phyloP scores from a whole-genome alignment of 2,888 invertebrate genomes.

The Alloscopus bannaensis region DNA sequence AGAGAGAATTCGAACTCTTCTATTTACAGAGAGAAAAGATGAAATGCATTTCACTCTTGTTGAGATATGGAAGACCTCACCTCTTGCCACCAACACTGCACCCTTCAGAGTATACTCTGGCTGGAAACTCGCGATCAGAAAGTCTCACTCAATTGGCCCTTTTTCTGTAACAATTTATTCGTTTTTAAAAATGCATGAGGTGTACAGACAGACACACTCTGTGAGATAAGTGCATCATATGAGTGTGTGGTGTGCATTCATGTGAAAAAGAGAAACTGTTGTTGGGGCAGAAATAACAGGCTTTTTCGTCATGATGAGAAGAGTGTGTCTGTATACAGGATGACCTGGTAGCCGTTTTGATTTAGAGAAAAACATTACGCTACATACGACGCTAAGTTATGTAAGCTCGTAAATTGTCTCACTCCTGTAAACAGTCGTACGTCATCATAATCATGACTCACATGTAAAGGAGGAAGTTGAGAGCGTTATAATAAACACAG shows the following conservation, averaged over 20 bases:
- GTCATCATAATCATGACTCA: conserved; percentile 49
- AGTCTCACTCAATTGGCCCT: conserved; percentile 33
- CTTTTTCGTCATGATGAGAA: too few species aligned
- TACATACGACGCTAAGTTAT: conserved; percentile 1
- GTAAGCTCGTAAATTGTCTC: conserved; percentile 72
- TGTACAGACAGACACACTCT: too few species aligned
- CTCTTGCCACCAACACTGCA: not conserved
- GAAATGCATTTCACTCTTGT: not conserved
- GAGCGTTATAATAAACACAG: too few species aligned
- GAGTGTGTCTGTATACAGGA: not conserved
- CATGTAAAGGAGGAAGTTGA: not conserved
- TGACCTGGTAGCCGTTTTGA: conserved; percentile 4
- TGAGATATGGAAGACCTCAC: conserved; percentile 4
- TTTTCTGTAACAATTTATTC: conserved; percentile 14
- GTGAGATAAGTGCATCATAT: too few species aligned
- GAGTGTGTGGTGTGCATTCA: too few species aligned
- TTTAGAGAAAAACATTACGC: not conserved
- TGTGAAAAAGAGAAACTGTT: too few species aligned
- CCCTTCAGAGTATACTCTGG: not conserved
- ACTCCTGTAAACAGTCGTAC: conserved; percentile 70
- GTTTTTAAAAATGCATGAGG: too few species aligned
- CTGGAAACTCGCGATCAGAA: too few species aligned
- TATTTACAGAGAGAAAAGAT: not conserved
- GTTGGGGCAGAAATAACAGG: too few species aligned
- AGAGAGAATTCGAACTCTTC: too few species aligned